Evolutionary conservation across 2,113 vertebrate species (phyloP).

Genomic region (Callaeas wilsoni): DNA sequence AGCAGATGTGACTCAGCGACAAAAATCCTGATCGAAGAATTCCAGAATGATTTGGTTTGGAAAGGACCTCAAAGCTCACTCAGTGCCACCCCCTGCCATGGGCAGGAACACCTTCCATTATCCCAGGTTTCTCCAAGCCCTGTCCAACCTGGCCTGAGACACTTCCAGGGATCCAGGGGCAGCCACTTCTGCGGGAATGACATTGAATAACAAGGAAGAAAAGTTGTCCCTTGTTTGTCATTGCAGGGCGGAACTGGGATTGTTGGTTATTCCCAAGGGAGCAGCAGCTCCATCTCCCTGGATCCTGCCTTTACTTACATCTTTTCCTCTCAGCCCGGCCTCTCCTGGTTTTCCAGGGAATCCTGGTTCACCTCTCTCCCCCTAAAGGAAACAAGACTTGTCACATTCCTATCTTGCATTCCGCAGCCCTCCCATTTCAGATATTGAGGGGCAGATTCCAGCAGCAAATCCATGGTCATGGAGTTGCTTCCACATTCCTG

Average conservation of each 20-base stretch:
- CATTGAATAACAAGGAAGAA: not conserved
- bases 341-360: constrained; percentile 73
- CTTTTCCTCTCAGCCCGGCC: constrained; percentile 89
- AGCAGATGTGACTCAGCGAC: fast-evolving
- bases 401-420: not conserved
- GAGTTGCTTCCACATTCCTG: not conserved
- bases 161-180: not conserved
- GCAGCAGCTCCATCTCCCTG: not conserved
- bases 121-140: not conserved
- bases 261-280: not conserved
- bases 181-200: not conserved
- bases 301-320: constrained; percentile 83
- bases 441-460: fast-evolving
- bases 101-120: not conserved
- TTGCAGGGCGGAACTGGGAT: not conserved
- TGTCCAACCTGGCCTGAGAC: fast-evolving
- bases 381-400: constrained; percentile 59
- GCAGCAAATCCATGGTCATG: not conserved
- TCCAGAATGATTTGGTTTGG: not conserved
- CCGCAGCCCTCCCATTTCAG: not conserved
- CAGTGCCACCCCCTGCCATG: not conserved
- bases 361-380: constrained; percentile 76
- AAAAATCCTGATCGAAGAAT: not conserved
- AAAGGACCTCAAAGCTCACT: not conserved
- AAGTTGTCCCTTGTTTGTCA: not conserved